Evolutionary conservation across 2,797 vertebrate species (phyloP), one percentile per base, ranked within the genome.

Genomic region (Etheostoma nigrum): DNA sequence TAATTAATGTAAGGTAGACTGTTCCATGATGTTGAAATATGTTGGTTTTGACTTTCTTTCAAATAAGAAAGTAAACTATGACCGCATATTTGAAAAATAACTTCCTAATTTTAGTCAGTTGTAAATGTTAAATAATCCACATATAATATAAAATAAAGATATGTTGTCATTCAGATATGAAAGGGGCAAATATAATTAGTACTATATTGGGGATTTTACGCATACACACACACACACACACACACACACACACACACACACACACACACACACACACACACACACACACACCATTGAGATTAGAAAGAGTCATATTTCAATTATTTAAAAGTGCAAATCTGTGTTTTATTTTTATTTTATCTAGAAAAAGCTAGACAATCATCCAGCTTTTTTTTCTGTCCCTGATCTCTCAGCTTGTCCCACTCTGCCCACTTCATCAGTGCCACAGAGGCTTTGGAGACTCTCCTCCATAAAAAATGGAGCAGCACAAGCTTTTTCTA

Each of bases 1-100:
- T 94, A 89, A 94, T 94, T 94, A 84, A 94, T 94, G 78, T 81
- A 81, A 85, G 83, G 71, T 88, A 74, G 89, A 86, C 65, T 25
- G 64, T 74, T 87, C 81, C 83, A 89, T 62, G 15, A 60, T 25
- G 47, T 53, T 72, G 59, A 70, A 68, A 66, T 13, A 23, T 0
- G 33, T 58, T 78, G 81, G 77, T 27, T 21, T 51, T 67, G 69
- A 67, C 19, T 81, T 16, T 48, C 13, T 51, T n/a, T 72, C 16
- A 64, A 55, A 62, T 0, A 27, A 5, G 67, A 76, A 70, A 60
- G 10, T 33, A 40, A 64, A 78, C 2, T 36, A 40, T n/a, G 27
- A 10, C 18, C 59, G 19, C 6, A 53, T 53, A n/a, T 59, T 64
- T 48, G 16, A 18, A 47, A 67, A 49, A 21, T 1, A 16, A 64